A percentile compares a stretch with the other conserved stretches of the same genome.
These are phyloP conservation scores for Hyles lineata DNA, from an alignment of 2,888 invertebrate genomes.

Conservation along the genomic window DNA sequence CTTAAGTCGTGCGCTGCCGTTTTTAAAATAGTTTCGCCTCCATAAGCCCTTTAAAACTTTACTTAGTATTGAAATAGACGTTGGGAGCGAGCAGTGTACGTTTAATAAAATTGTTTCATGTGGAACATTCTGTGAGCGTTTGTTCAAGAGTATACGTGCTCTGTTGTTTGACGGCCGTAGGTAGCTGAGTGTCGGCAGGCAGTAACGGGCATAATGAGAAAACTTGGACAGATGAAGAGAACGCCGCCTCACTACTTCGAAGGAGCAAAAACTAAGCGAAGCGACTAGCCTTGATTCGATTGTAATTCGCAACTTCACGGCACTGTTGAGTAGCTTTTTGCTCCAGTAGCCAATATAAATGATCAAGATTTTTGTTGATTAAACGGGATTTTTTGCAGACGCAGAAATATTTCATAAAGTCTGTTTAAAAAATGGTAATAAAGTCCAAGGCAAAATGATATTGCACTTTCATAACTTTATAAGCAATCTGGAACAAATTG, in stretches of 20 bases:
- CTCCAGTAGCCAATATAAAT: neutral
- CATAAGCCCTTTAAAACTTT: constrained; percentile 58
- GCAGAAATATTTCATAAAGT: neutral
- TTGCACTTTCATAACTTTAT: neutral
- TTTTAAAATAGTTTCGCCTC: constrained; percentile 65
- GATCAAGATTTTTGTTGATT: neutral
- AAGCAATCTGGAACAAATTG: neutral
- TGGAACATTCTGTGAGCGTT: constrained; percentile 45
- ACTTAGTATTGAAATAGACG: constrained; percentile 63
- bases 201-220: constrained; percentile 79
- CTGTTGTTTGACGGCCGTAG: constrained; percentile 60
- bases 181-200: constrained; percentile 64
- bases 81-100: constrained; percentile 37
- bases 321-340: constrained; percentile 21
- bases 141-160: constrained; percentile 60
- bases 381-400: neutral
- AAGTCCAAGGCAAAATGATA: too few relatives aligned
- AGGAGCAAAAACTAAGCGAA: constrained; percentile 54
- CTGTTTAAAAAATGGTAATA: neutral
- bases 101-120: constrained; percentile 42
- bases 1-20: constrained; percentile 65
- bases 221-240: constrained; percentile 71
- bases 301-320: constrained; percentile 47
- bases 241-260: constrained; percentile 52
- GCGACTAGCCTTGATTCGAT: constrained; percentile 58